Evolutionary conservation across 2,888 invertebrate species (phyloP).

Genomic region (Luperina testacea): DNA sequence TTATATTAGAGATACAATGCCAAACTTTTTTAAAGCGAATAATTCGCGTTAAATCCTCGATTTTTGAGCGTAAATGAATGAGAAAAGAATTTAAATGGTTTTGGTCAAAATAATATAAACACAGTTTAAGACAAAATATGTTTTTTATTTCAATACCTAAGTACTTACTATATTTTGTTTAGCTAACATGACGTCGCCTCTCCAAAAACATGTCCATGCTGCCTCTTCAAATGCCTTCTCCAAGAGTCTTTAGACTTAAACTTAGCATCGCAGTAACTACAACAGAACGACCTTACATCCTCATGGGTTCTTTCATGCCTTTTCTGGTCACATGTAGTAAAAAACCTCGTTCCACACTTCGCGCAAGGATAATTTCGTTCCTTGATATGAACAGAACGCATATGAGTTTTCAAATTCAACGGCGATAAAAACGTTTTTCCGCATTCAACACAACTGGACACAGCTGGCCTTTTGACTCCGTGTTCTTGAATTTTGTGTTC

Average conservation of each 20-base stretch:
- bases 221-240: conserved; percentile 72
- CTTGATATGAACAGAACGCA: conserved; percentile 71
- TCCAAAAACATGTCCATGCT: conserved; percentile 66
- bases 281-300: conserved; percentile 69
- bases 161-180: too few species aligned
- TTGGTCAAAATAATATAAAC: conserved; percentile 7
- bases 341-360: conserved; percentile 73
- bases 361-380: conserved; percentile 73
- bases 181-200: conserved; percentile 3
- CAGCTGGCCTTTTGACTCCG: conserved; percentile 62
- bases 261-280: conserved; percentile 71
- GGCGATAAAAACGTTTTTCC: conserved; percentile 68
- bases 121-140: not conserved
- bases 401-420: conserved; percentile 71
- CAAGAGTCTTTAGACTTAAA: conserved; percentile 77
- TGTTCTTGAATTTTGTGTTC: conserved; percentile 73
- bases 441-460: conserved; percentile 70
- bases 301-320: conserved; percentile 76
- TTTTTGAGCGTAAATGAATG: not conserved
- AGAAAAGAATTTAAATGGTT: not conserved
- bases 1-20: not conserved
- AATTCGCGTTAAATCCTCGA: not conserved
- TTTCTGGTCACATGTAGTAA: conserved; percentile 71
- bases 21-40: not conserved
- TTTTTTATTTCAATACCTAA: conserved; percentile 4